phyloP scores from a whole-genome alignment of 2,888 invertebrate genomes.

The Proisotoma minuta region DNA sequence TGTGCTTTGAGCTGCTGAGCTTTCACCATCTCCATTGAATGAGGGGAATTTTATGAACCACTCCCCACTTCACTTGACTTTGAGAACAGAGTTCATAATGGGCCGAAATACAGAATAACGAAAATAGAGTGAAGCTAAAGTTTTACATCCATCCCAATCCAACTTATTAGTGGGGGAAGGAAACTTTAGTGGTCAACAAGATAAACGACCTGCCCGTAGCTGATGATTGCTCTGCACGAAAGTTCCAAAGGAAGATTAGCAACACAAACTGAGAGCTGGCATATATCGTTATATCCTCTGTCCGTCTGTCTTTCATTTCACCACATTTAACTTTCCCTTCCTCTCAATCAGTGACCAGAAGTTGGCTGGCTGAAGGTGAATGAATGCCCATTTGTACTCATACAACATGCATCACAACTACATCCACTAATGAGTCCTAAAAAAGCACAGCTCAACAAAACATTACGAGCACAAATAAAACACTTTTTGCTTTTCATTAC shows the following conservation, averaged over 20 bases:
- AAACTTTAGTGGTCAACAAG: conserved; percentile 21
- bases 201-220: conserved; percentile 18
- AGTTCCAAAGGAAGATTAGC: conserved; percentile 13
- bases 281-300: background rate
- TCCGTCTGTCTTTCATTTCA: conserved; percentile 1
- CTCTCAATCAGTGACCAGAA: background rate
- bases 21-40: background rate
- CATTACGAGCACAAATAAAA: too few species aligned
- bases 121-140: background rate
- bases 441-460: too few species aligned
- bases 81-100: background rate
- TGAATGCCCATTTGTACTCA: too few species aligned
- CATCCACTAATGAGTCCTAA: too few species aligned
- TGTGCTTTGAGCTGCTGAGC: conserved; percentile 4
- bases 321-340: background rate
- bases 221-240: conserved; percentile 21
- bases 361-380: too few species aligned
- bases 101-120: background rate
- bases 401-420: too few species aligned
- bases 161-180: background rate
- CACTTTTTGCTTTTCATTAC: too few species aligned
- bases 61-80: background rate
- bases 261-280: background rate
- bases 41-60: background rate
- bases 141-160: conserved; percentile 3